Conservation (phyloP, 1,140 invertebrate genomes). For the Camponotus pennsylvanicus region DNA sequence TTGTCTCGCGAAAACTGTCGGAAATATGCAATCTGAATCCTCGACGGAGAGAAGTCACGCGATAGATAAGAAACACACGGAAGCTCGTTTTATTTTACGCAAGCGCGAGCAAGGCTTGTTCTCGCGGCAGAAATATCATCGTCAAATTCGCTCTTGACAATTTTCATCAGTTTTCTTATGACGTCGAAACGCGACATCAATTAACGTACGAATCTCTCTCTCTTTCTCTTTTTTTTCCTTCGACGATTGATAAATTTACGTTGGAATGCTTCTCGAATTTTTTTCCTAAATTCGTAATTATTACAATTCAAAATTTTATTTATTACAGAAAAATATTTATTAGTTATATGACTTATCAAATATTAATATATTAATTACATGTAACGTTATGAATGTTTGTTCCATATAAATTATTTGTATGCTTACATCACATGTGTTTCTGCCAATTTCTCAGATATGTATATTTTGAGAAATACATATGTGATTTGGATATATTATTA, state of each 20-base stretch:
- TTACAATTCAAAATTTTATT: neutral
- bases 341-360: neutral
- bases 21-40: neutral
- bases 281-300: neutral
- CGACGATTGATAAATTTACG: neutral
- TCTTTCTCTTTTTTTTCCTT: no score
- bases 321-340: neutral
- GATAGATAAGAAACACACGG: slow-evolving; percentile 31
- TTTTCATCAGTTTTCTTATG: neutral
- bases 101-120: neutral
- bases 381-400: neutral
- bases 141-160: slow-evolving; percentile 9
- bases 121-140: slow-evolving; percentile 17
- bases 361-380: slow-evolving; percentile 15
- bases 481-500: slow-evolving; percentile 3
- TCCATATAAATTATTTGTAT: neutral
- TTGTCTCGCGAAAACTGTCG: slow-evolving; percentile 39
- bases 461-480: no score
- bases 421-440: slow-evolving; percentile 3
- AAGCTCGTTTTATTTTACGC: slow-evolving; percentile 24
- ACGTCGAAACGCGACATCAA: slow-evolving; percentile 12
- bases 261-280: neutral
- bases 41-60: slow-evolving; percentile 2
- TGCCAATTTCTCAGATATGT: neutral
- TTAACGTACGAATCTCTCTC: neutral